Base-by-base conservation (phyloP, 2,888 invertebrate genomes). In the Leptinotarsa juncta region DNA sequence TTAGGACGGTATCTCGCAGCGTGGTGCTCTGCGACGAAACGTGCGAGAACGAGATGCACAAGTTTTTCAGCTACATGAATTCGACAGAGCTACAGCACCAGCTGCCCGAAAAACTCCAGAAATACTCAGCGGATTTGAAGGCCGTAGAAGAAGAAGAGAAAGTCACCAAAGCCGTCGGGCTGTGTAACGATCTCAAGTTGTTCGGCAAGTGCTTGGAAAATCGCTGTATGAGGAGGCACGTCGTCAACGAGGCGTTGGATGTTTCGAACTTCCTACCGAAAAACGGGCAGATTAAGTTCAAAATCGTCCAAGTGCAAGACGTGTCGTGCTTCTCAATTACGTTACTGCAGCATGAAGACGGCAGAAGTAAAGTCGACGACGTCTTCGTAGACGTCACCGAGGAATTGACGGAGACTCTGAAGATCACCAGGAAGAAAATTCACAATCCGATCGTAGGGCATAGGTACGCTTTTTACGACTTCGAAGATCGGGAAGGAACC, bases 141-240 rank as follows among this genome's bases (percentile, higher is more conserved):
- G 83, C 86, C 65, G 87, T 88, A 78, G 91, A 91, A 79, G 84
- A 87, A 15, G 79, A 82, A 5, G 89, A 89, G 10, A 90, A 90
- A 83, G 88, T 90, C 16, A 79, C 87, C 70, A 83, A 82, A 0
- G 83, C 87, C 16, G 85, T 89, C 42, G 88, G 89, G 0, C 82
- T 94, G 15, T 95, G 95, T 83, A 87, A 90, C 20, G 89, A 88
- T 72, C 81, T 94, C 4, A 89, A 94, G 75, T 88, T 91, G 48
- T 91, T 93, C 79, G 95, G 95, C 5, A 87, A 88, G 71, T 95
- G 95, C 83, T 88, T 89, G 3, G 89, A 91, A 77, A 85, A 86
- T 67, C 88, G 88, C 62, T 95, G 95, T 81, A 79, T 85, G 20
- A 88, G 89, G 67, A 90, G 95, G 49, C 95, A 96, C 85, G 87